Evolutionary conservation across 92 coral and sea anemone genomes (phyloP).

Genomic region (Heliopora coerulea): DNA sequence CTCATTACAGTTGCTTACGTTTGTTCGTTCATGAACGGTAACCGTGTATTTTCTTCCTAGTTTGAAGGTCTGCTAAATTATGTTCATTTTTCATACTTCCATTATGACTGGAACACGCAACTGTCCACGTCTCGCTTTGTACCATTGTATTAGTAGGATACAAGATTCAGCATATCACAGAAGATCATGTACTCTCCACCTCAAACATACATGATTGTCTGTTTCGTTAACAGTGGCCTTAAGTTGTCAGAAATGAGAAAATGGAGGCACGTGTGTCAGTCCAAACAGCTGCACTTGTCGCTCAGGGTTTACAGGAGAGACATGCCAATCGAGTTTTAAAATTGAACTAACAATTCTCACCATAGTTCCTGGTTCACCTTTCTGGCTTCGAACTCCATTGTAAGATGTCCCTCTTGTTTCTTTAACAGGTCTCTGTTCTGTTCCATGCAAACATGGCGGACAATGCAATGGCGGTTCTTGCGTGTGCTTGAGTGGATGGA

Average conservation of each 20-base stretch:
- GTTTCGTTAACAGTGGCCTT: slow-evolving; percentile 28
- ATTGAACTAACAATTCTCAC: too few relatives aligned
- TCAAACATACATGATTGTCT: too few relatives aligned
- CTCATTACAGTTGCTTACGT: too few relatives aligned
- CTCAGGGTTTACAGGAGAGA: slow-evolving; percentile 53
- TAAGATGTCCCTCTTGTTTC: neutral
- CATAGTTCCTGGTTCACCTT: neutral
- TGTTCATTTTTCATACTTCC: neutral
- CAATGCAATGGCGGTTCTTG: slow-evolving; percentile 28
- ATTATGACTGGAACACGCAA: neutral
- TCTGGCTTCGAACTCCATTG: neutral
- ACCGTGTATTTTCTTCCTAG: too few relatives aligned
- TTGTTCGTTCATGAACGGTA: too few relatives aligned
- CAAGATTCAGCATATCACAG: neutral
- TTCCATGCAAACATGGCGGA: slow-evolving; percentile 46
- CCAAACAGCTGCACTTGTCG: slow-evolving; percentile 50
- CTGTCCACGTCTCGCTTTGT: too few relatives aligned
- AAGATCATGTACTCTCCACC: too few relatives aligned
- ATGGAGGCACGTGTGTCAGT: slow-evolving; percentile 55
- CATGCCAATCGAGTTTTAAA: slow-evolving; percentile 55
- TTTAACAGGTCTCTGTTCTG: slow-evolving; percentile 26
- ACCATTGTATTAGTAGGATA: neutral
- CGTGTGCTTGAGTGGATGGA: slow-evolving; percentile 45
- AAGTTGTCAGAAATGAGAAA: slow-evolving; percentile 44
- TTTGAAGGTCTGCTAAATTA: too few relatives aligned